A percentile compares a stretch with the other conserved stretches of the same genome.
Conservation (phyloP, 2,113 vertebrate species). For the Onychorhynchus coronatus region DNA sequence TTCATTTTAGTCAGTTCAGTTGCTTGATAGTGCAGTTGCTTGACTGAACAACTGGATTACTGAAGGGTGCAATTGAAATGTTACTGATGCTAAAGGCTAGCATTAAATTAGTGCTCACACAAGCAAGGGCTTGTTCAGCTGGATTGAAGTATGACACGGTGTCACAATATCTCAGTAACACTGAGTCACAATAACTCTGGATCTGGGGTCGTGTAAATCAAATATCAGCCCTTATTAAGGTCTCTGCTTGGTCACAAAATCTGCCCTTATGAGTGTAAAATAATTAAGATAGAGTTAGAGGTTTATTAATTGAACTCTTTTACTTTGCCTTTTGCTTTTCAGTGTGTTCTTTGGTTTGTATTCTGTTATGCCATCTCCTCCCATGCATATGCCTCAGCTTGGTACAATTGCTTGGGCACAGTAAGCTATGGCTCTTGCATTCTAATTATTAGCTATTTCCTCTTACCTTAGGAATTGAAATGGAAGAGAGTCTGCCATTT, state of each 20-base stretch:
- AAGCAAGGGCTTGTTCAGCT: not conserved
- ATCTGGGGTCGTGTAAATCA: not conserved
- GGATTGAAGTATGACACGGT: not conserved
- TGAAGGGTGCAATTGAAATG: not conserved
- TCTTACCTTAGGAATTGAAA: not conserved
- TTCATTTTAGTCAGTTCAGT: not conserved
- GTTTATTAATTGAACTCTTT: not conserved
- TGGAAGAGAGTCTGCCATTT: not conserved
- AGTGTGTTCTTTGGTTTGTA: not conserved
- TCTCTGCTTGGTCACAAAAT: not conserved
- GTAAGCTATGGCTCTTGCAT: not conserved
- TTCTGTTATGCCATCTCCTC: not conserved
- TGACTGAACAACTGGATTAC: not conserved
- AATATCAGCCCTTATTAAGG: not conserved
- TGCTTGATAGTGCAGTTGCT: not conserved
- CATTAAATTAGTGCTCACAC: not conserved
- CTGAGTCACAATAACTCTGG: not conserved
- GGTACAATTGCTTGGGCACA: not conserved
- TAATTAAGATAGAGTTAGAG: not conserved
- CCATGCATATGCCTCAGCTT: not conserved
- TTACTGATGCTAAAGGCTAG: not conserved
- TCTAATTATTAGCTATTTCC: slow-evolving; percentile 18
- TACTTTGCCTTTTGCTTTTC: not conserved
- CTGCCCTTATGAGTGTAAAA: not conserved
- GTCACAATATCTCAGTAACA: not conserved